Percentiles rank a stretch among this genome's conserved stretches.
Conservation (phyloP, 1,140 invertebrate species). For the Drosophila rhopaloa region DNA sequence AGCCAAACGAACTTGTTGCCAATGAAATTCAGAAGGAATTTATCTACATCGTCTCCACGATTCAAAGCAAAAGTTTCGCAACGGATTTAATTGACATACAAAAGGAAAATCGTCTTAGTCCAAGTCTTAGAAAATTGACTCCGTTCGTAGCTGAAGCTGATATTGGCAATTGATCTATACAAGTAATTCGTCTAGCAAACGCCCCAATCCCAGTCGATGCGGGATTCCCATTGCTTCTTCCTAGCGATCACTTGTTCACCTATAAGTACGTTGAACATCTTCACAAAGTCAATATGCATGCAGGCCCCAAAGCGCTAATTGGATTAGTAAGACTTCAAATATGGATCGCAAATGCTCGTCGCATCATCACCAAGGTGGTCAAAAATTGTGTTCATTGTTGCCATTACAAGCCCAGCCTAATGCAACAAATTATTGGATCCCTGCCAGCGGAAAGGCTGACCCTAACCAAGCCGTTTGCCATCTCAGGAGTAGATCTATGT, state of each 20-base stretch:
- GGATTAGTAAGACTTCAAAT: no score
- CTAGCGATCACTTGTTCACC: neutral
- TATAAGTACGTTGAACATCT: neutral
- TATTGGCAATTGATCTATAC: neutral
- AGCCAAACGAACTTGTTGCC: neutral
- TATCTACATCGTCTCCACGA: neutral
- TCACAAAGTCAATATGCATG: conserved; percentile 1
- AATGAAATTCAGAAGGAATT: conserved; percentile 1
- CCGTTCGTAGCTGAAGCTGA: neutral
- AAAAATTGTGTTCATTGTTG: conserved; percentile 1
- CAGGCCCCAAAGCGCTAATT: no score
- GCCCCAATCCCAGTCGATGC: neutral
- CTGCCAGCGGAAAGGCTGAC: no score
- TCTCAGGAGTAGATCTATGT: no score
- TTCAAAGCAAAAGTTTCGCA: neutral
- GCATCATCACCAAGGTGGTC: neutral
- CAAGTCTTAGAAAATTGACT: neutral
- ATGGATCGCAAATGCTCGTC: neutral
- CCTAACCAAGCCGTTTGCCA: no score
- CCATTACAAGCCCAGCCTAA: neutral
- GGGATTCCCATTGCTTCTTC: neutral
- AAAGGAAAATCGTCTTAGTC: neutral
- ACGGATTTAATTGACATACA: neutral
- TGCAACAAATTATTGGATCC: neutral
- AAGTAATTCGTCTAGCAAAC: neutral